Base-by-base conservation (phyloP, 2,797 vertebrate species). In the Pseudopleuronectes americanus region DNA sequence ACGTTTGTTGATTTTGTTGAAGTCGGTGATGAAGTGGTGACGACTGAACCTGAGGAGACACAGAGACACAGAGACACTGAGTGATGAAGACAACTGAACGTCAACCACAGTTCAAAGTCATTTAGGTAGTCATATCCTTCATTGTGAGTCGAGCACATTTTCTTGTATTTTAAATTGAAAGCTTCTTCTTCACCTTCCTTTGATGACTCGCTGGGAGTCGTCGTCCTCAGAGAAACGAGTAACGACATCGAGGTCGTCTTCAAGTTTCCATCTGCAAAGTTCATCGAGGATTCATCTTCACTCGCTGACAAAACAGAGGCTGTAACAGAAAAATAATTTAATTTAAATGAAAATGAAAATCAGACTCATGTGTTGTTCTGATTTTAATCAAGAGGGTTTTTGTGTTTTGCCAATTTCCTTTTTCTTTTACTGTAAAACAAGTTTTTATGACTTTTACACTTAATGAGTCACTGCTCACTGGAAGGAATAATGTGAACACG, bases 171-270 rank as follows among this genome's bases (percentile, higher is more conserved):
- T 22, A 52, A 10, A 23, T 22, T 12, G 4, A 52, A 5, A 22
- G 0, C n/a, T 23, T 22, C 43, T 23, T 62, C 10, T 12, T 57
- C 58, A 76, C 76, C 82, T 75, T 57, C 75, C 23, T 80, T 64
- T 0, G 74, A 72, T 0, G 66, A 59, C 28, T 68, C 65, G 36
- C 31, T 77, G 68, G 76, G 65, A 76, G 0, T 61, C 51, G 80
- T 58, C 61, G 57, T 77, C 43, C 28, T 81, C 13, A 6, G 41
- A 10, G 0, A 6, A 47, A 17, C 41, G 4, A 16, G 41, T 6
- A 14, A 43, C 1, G 16, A 4, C 41, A 14, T 14, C 12, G 41
- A 17, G 0, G 45, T 8, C 16, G 45, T n/a, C 16, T 47, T 17
- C 3, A 16, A 47, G 4, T 1, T 13, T 41, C 14, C 1, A 24